Evolutionary conservation across 2,113 vertebrate genomes (phyloP), one percentile per base, ranked within the genome.

Genomic region (Phalacrocorax brasilianus): DNA sequence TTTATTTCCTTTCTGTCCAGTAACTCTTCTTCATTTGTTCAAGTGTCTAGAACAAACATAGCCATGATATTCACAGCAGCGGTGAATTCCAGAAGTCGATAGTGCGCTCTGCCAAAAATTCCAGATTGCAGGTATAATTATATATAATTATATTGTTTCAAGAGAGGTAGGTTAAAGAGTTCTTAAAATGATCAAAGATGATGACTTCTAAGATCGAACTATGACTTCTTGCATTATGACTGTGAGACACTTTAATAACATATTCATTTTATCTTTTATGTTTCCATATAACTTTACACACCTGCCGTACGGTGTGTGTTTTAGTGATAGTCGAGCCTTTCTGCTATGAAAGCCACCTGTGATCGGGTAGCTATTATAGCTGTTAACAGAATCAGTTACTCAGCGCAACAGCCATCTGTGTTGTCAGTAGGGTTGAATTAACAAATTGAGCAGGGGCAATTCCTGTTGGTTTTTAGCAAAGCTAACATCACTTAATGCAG

Each of bases 141-240:
- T 3, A 12, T 16, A 8, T 38, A 85, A 88, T 88, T 49, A 45
- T 0, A 24, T 52, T 74, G 53, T 47, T 89, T 70, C 58, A 19
- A 40, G 73, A 91, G 66, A 40, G 47, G 21, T 47, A 22, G 8
- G 50, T 85, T 76, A 68, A 78, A 67, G 79, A 67, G 78, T 20
- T 52, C 76, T 87, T 84, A 62, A 80, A 81, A 86, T 66, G 50
- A 91, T 89, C 93, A 73, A 73, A 80, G 45, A 22, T 35, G 52
- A 63, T 40, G 66, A 92, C 52, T 85, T 89, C 68, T 73, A 85
- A 74, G 82, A 84, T 93, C 52, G 71, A 96, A 66, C 40, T 17
- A 5, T n/a, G 49, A 33, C 56, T 88, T 72, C 88, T 91, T 78
- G 71, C 92, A 58, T 91, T 79, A 49, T 68, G 24, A 67, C 86